Conservation (phyloP, 2,797 vertebrate genomes). For the Microctenopoma stevenorrisi region DNA sequence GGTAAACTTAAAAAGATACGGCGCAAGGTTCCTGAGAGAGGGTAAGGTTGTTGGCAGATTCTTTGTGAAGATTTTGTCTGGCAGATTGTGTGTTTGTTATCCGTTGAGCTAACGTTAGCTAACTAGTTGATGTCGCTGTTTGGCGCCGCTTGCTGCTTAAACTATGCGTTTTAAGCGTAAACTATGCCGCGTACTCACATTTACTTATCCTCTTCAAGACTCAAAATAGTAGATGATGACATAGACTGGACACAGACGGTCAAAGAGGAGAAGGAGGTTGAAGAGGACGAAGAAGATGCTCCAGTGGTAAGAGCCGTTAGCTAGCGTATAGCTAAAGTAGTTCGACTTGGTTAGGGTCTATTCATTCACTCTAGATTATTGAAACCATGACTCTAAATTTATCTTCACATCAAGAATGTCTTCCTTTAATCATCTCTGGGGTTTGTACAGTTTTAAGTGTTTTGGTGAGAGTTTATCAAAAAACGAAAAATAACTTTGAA, state of each 20-base stretch:
- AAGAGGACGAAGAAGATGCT: constrained; percentile 88
- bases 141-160: background rate
- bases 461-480: no score
- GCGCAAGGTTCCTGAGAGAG: constrained; percentile 64
- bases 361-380: constrained; percentile 8
- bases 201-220: constrained; percentile 70
- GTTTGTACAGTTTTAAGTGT: no score
- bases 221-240: constrained; percentile 94
- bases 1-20: constrained; percentile 81
- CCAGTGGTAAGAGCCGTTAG: constrained; percentile 80
- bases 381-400: background rate
- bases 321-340: background rate
- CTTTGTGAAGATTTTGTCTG: background rate
- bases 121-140: background rate
- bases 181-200: background rate
- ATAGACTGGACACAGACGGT: constrained; percentile 87
- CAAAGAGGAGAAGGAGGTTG: constrained; percentile 67
- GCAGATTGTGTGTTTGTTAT: constrained; percentile 5
- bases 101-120: constrained; percentile 34
- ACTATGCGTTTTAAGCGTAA: background rate
- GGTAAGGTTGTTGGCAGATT: constrained; percentile 61
- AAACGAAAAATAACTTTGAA: no score
- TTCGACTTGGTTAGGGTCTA: background rate
- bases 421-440: no score
- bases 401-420: no score